Base-by-base conservation (phyloP, 2,888 invertebrate genomes). In the Andrena flavipes region DNA sequence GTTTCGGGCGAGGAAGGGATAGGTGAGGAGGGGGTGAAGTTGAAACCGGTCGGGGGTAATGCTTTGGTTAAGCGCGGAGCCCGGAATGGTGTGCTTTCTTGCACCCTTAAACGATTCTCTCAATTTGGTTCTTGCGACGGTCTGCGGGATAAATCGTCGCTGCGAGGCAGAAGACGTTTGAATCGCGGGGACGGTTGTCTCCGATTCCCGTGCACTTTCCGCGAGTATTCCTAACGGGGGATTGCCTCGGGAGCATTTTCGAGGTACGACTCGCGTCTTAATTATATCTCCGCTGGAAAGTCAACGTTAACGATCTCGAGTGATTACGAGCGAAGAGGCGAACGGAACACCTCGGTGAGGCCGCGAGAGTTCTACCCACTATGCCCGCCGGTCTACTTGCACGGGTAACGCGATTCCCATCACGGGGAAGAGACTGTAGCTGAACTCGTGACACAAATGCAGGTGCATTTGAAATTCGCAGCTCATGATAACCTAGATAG, bases 31-130 rank as follows among this genome's bases (percentile, higher is more conserved):
- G 77, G 70, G 71, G 65, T 65, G 77, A 80, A 70, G 83, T 82
- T 76, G 79, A 82, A 81, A 80, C 68, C 75, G 60, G 83, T 67
- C 51, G 77, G 49, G 65, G 77, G 76, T 72, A 78, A 78, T 68
- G 75, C 75, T 76, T 76, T 80, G 85, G 83, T 87, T 87, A 87
- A 87, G 78, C 76, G 76, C 76, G 74, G 71, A 76, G 54, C 56
- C 75, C 49, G 51, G 79, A 72, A 77, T 63, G 68, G 60, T 51
- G 82, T 13, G 71, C 62, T 80, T 82, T 84, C 84, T 85, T 84
- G 81, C 82, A 51, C 60, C 72, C 73, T 72, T 80, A 80, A 84
- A 82, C 81, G 83, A 81, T 83, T 73, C 76, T 76, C 73, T 81
- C 56, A 56, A 76, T 87, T 85, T 72, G 70, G 62, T 87, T 81